Evolutionary conservation across 2,113 vertebrate genomes (phyloP).

Genomic region (Arvicanthis niloticus): DNA sequence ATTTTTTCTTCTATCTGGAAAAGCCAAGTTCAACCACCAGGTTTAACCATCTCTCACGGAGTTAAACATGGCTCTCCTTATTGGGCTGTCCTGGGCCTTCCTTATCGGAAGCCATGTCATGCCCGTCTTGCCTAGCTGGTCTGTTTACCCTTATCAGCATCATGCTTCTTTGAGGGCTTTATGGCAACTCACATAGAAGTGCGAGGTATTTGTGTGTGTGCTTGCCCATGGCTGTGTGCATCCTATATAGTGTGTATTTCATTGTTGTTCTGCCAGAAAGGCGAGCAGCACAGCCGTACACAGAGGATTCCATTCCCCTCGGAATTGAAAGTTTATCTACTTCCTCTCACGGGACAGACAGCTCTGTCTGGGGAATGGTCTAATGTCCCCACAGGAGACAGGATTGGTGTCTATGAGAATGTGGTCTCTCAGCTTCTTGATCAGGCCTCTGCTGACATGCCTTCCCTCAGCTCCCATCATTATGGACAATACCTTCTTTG

Average conservation of each 20-base stretch:
- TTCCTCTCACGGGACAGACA: neutral
- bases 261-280: neutral
- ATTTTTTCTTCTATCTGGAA: neutral
- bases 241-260: neutral
- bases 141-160: fast-evolving
- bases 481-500: too few species aligned
- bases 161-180: neutral
- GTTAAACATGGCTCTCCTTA: neutral
- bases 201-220: fast-evolving
- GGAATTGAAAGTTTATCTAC: neutral
- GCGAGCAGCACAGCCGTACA: too few species aligned
- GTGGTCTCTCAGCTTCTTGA: neutral
- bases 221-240: fast-evolving
- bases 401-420: neutral
- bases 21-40: neutral
- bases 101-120: neutral
- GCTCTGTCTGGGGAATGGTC: neutral
- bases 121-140: neutral
- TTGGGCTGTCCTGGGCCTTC: neutral
- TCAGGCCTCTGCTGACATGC: neutral
- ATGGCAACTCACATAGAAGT: too few species aligned
- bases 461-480: neutral
- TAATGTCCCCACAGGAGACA: neutral
- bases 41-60: neutral
- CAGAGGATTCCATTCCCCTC: neutral